Conservation (phyloP, 2,113 vertebrate genomes). For the Aix galericulata region DNA sequence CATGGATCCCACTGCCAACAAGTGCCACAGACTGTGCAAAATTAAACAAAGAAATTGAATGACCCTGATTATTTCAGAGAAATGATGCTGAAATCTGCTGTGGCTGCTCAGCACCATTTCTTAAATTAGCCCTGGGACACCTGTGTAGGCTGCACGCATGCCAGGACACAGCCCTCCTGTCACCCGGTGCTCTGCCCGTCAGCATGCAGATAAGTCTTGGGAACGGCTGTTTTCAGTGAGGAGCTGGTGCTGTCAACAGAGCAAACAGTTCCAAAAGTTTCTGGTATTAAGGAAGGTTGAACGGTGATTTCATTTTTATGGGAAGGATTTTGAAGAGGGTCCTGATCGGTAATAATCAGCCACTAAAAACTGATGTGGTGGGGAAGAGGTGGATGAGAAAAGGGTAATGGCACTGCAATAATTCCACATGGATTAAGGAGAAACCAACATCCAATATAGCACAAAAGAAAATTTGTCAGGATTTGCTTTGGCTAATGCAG, state of each 20-base stretch:
- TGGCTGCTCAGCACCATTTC: background rate
- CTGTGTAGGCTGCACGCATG: fast-evolving
- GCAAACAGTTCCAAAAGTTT: background rate
- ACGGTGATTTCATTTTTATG: background rate
- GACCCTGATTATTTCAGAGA: background rate
- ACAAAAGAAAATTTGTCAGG: background rate
- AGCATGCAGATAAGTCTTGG: fast-evolving
- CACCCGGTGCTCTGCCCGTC: background rate
- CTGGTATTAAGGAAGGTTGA: background rate
- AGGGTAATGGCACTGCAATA: background rate
- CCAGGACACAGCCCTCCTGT: background rate
- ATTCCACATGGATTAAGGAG: background rate
- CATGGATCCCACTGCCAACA: background rate
- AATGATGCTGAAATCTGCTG: background rate
- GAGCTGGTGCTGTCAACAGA: background rate
- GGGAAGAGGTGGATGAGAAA: background rate
- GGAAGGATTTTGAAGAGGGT: background rate
- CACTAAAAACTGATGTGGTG: background rate
- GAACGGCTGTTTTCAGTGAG: background rate
- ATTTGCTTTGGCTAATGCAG: background rate
- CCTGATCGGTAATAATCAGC: background rate
- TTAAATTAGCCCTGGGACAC: background rate
- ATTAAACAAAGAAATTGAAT: background rate
- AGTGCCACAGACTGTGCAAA: background rate
- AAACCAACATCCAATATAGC: background rate